Evolutionary conservation across 2,797 vertebrate genomes (phyloP).

Genomic region (Calcarius lapponicus): DNA sequence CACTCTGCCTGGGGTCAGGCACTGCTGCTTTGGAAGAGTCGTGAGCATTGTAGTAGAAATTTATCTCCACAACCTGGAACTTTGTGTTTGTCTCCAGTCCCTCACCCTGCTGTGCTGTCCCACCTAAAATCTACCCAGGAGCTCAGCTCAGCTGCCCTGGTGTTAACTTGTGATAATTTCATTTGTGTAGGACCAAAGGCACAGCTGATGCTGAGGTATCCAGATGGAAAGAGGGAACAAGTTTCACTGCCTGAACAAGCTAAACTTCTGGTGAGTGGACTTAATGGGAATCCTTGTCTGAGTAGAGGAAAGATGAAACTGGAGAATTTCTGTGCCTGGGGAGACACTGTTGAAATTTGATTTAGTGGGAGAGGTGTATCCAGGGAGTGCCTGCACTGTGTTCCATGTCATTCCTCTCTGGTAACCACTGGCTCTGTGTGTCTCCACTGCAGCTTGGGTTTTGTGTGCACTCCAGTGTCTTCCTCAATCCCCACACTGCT

Average conservation of each 20-base stretch:
- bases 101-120: not conserved
- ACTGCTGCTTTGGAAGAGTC: not conserved
- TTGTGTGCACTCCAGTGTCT: not conserved
- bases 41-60: not conserved
- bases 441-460: not conserved
- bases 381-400: not conserved
- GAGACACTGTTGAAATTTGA: accelerated
- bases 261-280: conserved; percentile 89
- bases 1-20: accelerated
- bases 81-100: not conserved
- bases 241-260: conserved; percentile 94
- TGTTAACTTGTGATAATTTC: conserved; percentile 18
- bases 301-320: not conserved
- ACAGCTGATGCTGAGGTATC: conserved; percentile 96
- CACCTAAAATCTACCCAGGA: not conserved
- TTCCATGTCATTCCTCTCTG: not conserved
- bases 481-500: not conserved
- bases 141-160: not conserved
- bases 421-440: not conserved
- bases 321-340: not conserved
- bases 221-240: conserved; percentile 97
- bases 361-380: not conserved
- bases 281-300: not conserved
- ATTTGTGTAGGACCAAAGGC: conserved; percentile 92
- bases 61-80: not conserved